Percentiles rank a stretch among this genome's conserved stretches.
Evolutionary conservation across 2,888 invertebrate species (phyloP).

Genomic region (Aporophyla lueneburgensis): DNA sequence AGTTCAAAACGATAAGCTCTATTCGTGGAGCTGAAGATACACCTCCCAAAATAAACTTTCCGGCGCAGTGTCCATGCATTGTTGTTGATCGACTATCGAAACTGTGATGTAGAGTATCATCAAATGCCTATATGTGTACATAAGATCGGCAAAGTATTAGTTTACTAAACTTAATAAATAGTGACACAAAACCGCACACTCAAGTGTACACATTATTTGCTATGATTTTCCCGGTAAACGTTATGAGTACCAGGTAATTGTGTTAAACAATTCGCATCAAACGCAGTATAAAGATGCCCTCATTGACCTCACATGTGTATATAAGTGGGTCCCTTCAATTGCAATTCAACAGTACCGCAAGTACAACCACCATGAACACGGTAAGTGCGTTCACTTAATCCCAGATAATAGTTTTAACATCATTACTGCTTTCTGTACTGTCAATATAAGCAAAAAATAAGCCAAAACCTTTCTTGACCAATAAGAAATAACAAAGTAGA

Average conservation of each 20-base stretch:
- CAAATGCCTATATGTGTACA: not conserved
- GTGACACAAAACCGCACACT: constrained; percentile 3
- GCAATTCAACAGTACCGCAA: constrained; percentile 55
- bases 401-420: not conserved
- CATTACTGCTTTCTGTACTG: not conserved
- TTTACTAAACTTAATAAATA: not conserved
- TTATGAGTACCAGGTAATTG: constrained; percentile 21
- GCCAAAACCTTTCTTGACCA: no score
- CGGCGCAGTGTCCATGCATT: not conserved
- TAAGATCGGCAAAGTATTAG: not conserved
- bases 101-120: not conserved
- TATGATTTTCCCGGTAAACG: constrained; percentile 40
- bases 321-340: constrained; percentile 47
- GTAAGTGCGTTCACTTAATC: constrained; percentile 53
- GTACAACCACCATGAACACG: constrained; percentile 69
- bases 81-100: not conserved
- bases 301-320: constrained; percentile 59
- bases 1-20: no score
- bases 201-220: constrained; percentile 21
- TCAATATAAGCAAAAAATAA: not conserved
- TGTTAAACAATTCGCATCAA: constrained; percentile 23
- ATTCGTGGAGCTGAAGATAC: no score
- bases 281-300: constrained; percentile 18
- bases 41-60: no score
- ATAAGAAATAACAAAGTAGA: not conserved